These are phyloP conservation scores for Cranoglanis bouderius DNA, from an alignment of 2,113 vertebrate genomes.

Conservation along the genomic window DNA sequence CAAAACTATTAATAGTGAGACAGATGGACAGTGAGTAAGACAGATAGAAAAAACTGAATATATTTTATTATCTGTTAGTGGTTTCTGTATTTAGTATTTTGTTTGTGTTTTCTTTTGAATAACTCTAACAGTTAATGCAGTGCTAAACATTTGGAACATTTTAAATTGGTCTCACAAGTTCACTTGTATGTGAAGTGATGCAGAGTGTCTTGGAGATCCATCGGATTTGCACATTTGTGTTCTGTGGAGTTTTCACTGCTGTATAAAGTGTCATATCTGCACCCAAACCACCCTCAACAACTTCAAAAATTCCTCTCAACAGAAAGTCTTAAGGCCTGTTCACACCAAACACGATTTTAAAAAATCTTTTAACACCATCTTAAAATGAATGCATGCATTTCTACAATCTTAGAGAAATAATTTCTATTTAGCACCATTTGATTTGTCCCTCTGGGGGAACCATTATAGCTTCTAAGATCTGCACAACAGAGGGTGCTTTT, in stretches of 20 bases:
- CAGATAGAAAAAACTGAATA: not conserved
- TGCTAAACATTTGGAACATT: not conserved
- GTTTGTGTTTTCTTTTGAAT: not conserved
- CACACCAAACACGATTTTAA: not conserved
- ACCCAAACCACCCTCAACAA: not conserved
- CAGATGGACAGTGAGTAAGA: not conserved
- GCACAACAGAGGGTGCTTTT: not conserved
- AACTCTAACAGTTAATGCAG: not conserved
- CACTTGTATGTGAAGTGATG: not conserved
- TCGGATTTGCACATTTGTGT: not conserved
- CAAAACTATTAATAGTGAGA: conserved; percentile 62
- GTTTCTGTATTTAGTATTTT: not conserved
- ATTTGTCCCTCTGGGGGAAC: not conserved
- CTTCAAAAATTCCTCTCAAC: not conserved
- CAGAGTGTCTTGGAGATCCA: not conserved
- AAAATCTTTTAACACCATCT: not conserved
- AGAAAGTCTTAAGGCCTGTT: not conserved
- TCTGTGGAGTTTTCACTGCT: not conserved
- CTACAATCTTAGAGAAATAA: not conserved
- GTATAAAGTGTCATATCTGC: not conserved
- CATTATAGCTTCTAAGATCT: not conserved
- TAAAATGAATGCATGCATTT: not conserved
- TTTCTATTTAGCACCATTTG: not conserved
- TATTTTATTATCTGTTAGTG: not conserved
- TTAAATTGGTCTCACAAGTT: not conserved